These are phyloP conservation scores for Branchinecta sandiegonensis DNA, from an alignment of 2,888 invertebrate genomes.

Conservation along the genomic window DNA sequence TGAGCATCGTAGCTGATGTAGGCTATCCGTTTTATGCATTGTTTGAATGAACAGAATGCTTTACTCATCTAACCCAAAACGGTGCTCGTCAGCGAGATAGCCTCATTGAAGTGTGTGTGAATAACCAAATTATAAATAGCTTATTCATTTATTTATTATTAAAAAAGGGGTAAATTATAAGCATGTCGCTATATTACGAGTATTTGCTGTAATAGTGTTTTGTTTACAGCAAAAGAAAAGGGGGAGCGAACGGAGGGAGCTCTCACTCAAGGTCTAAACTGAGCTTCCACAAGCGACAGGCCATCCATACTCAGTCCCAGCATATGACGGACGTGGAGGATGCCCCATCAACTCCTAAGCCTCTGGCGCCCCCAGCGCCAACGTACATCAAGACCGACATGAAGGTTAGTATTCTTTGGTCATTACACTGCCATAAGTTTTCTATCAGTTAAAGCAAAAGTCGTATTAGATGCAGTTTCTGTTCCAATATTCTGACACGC, in stretches of 20 bases:
- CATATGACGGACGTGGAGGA: background rate
- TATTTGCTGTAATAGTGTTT: background rate
- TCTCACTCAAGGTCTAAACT: constrained; percentile 7
- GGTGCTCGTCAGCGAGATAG: too few relatives aligned
- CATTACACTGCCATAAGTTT: background rate
- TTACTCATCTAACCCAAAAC: too few relatives aligned
- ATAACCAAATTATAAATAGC: too few relatives aligned
- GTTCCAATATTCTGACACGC: too few relatives aligned
- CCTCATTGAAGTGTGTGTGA: too few relatives aligned
- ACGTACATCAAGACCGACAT: background rate
- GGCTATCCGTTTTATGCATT: too few relatives aligned
- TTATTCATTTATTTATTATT: too few relatives aligned
- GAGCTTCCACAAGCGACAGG: constrained; percentile 7
- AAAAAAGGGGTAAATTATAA: too few relatives aligned
- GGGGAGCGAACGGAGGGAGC: background rate
- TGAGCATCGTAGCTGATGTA: too few relatives aligned
- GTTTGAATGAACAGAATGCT: too few relatives aligned
- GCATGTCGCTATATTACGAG: background rate
- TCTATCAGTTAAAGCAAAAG: too few relatives aligned
- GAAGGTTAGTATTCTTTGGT: background rate
- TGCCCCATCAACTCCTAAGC: background rate
- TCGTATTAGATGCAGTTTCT: too few relatives aligned
- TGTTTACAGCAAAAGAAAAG: constrained; percentile 1
- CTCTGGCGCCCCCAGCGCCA: background rate
- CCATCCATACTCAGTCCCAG: background rate